Evolutionary conservation across 2,888 invertebrate species (phyloP).

Genomic region (Lithophane socia): DNA sequence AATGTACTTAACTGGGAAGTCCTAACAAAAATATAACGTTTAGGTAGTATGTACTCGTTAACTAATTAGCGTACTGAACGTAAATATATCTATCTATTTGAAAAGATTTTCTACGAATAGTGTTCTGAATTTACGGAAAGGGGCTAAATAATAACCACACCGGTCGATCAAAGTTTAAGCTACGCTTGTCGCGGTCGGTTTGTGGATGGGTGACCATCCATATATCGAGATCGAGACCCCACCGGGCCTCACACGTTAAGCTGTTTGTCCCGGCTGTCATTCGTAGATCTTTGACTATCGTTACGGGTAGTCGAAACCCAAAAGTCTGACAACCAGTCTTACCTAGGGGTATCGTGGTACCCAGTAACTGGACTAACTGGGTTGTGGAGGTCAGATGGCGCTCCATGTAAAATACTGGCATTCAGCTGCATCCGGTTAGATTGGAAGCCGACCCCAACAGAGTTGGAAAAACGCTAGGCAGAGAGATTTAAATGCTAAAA

Average conservation of each 20-base stretch:
- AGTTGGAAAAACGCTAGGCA: not conserved
- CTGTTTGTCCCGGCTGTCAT: not conserved
- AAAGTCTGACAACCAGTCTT: not conserved
- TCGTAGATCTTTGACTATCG: not conserved
- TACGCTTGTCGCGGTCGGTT: too few relatives aligned
- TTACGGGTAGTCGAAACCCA: not conserved
- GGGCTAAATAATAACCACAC: too few relatives aligned
- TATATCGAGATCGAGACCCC: too few relatives aligned
- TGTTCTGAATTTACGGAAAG: not conserved
- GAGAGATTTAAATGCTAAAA: not conserved
- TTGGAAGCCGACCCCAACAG: not conserved
- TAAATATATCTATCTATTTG: not conserved
- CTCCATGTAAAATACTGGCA: not conserved
- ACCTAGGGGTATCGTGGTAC: not conserved
- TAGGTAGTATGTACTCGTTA: not conserved
- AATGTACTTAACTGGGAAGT: not conserved
- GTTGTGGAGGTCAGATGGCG: not conserved
- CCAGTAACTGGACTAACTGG: not conserved
- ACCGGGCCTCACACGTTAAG: not conserved
- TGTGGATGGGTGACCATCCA: too few relatives aligned
- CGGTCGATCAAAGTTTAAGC: too few relatives aligned
- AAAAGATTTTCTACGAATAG: not conserved
- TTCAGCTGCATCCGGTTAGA: not conserved
- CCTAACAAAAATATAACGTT: not conserved
- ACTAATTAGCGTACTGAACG: not conserved